A percentile compares a stretch with the other conserved stretches of the same genome.
Conservation (phyloP, 2,888 invertebrate species). For the Melitaea athalia region DNA sequence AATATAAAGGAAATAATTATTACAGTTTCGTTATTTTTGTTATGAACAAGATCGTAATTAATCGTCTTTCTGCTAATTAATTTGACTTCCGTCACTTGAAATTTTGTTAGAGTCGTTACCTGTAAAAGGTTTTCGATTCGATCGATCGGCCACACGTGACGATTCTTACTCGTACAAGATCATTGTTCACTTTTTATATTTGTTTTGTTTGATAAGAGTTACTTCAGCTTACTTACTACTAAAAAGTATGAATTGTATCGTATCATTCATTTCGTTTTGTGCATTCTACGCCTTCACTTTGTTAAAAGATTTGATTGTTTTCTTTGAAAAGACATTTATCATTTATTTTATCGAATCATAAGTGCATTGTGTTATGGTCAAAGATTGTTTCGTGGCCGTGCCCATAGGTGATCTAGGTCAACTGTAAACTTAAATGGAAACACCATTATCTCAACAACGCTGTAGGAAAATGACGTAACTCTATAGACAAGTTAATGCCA, state of each 20-base stretch:
- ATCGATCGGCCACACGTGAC: constrained; percentile 60
- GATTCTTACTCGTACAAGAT: constrained; percentile 62
- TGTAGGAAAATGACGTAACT: constrained; percentile 64
- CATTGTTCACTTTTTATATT: constrained; percentile 77
- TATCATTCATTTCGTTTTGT: constrained; percentile 68
- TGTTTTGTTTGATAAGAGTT: constrained; percentile 77
- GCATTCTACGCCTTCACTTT: constrained; percentile 63
- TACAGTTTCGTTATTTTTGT: no score
- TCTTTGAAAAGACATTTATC: constrained; percentile 55
- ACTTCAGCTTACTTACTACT: constrained; percentile 64
- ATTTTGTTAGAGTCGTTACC: constrained; percentile 41
- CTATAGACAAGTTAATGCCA: constrained; percentile 54
- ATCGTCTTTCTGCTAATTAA: no score
- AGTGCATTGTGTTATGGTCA: constrained; percentile 59
- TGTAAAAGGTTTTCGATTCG: constrained; percentile 55
- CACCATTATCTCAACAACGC: constrained; percentile 61
- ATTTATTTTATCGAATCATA: constrained; percentile 50
- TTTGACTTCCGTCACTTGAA: neutral
- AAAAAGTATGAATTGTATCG: constrained; percentile 67
- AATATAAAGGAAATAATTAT: no score
- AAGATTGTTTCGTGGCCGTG: constrained; percentile 67
- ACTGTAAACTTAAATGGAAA: constrained; percentile 68
- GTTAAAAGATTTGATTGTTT: constrained; percentile 68
- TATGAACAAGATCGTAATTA: neutral
- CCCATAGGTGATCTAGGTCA: constrained; percentile 66